Conservation (phyloP, 2,888 invertebrate species). For the Serripes groenlandicus region DNA sequence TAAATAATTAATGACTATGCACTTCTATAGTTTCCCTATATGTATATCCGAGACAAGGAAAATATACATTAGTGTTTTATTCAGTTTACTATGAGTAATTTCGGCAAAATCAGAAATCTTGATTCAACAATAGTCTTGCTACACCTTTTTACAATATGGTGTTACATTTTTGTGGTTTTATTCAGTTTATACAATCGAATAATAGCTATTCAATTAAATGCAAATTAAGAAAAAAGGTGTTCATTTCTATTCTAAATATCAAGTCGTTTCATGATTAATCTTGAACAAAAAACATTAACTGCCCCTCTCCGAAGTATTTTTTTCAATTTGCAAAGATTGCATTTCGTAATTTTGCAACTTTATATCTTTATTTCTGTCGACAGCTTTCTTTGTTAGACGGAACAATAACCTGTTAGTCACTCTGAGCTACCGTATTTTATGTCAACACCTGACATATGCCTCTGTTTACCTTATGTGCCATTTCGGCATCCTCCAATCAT, state of each 20-base stretch:
- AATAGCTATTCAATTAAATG: too few species aligned
- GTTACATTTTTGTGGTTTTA: too few species aligned
- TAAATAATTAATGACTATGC: too few species aligned
- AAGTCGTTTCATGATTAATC: neutral
- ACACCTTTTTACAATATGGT: too few species aligned
- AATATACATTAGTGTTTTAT: too few species aligned
- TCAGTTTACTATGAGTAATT: too few species aligned
- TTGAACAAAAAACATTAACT: constrained; percentile 5
- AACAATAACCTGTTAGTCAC: constrained; percentile 18
- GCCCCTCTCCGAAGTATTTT: neutral
- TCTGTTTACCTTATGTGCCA: constrained; percentile 21
- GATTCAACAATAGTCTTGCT: too few species aligned
- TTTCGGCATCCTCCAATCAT: constrained; percentile 2
- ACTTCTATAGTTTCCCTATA: too few species aligned
- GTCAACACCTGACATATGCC: constrained; percentile 27
- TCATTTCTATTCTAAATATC: neutral
- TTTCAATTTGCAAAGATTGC: constrained; percentile 20
- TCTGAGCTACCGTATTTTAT: constrained; percentile 22
- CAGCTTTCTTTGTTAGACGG: constrained; percentile 2
- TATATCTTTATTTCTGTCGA: constrained; percentile 1
- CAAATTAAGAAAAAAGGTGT: neutral
- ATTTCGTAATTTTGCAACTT: constrained; percentile 20
- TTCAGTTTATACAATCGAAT: too few species aligned
- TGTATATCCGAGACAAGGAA: too few species aligned
- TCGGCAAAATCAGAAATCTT: too few species aligned